Base-by-base conservation (phyloP, 2,797 vertebrate genomes). In the Eurystomus glaucurus region DNA sequence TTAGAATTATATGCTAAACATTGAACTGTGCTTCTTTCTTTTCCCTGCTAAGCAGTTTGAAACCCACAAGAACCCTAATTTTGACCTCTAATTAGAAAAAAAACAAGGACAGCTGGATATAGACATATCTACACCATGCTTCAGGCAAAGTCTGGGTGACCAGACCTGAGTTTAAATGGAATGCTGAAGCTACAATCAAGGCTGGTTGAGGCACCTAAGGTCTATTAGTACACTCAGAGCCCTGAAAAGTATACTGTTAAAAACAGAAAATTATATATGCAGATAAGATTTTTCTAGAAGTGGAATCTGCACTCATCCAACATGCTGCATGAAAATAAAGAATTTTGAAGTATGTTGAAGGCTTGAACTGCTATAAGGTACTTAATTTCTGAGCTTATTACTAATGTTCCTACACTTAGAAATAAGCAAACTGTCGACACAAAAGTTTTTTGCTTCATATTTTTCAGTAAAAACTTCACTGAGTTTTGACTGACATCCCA, bases 381-480 rank as follows among this genome's bases (percentile, higher is more conserved):
- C 18, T 46, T 60, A 35, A 54, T 66, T 85, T 51, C 43, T 35
- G 33, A 75, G 29, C 4, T 52, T 76, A 21, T 23, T 64, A 68
- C 41, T 9, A 64, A 25, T 43, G 6, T 45, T 57, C 28, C 10
- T 84, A 7, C 28, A 52, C 10, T 14, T 72, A 18, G 54, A 75
- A 71, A 71, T 9, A 55, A 61, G 25, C 51, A 50, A 84, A 57
- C 8, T 33, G 2, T 22, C 69, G 20, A n/a, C 23, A 41, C 45
- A 10, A 48, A 39, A 5, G 4, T 13, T 54, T 52, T 57, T 77
- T 58, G 4, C 11, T 52, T 92, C 10, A 6, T 28, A 31, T 60
- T 52, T 65, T 54, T 0, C 0, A 45, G 13, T 18, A 29, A 11
- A 50, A n/a, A 23, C 5, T 66, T 79, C 51, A 1, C 5, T 65